Conservation (phyloP, 2,888 invertebrate species). For the Pristionchus japonicus region DNA sequence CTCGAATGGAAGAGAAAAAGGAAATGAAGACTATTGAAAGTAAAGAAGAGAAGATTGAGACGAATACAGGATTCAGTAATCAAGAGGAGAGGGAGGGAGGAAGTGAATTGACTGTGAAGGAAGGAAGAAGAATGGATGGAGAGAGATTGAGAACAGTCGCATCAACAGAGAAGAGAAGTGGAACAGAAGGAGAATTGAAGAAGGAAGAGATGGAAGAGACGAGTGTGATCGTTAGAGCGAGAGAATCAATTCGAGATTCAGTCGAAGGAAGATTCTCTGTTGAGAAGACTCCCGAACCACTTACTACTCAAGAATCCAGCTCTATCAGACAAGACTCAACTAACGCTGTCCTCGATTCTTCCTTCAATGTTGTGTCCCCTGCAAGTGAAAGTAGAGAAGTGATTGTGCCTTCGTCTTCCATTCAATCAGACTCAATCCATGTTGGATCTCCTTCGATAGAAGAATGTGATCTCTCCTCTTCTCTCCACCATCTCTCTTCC, state of each 20-base stretch:
- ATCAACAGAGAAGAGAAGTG: neutral
- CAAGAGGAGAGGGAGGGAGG: neutral
- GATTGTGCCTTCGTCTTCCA: neutral
- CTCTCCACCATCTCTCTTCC: slow-evolving; percentile 8
- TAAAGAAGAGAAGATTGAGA: neutral
- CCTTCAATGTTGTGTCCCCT: neutral
- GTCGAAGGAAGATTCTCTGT: slow-evolving; percentile 19
- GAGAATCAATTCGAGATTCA: slow-evolving; percentile 16
- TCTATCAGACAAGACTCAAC: neutral
- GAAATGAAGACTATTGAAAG: neutral
- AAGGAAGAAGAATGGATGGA: neutral
- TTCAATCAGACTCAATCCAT: slow-evolving; percentile 3
- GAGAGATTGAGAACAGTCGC: neutral
- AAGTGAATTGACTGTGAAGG: neutral
- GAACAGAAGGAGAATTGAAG: neutral
- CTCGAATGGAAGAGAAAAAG: slow-evolving; percentile 3
- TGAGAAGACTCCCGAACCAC: neutral
- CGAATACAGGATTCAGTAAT: neutral
- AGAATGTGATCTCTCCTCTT: neutral
- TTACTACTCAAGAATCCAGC: neutral
- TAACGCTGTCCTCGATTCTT: neutral
- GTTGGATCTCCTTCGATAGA: neutral
- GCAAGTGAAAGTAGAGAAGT: neutral
- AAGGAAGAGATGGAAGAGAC: slow-evolving; percentile 29
- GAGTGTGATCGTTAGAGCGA: neutral